These are phyloP conservation scores for Trinectes maculatus DNA, from an alignment of 2,113 vertebrate species.

Conservation along the genomic window DNA sequence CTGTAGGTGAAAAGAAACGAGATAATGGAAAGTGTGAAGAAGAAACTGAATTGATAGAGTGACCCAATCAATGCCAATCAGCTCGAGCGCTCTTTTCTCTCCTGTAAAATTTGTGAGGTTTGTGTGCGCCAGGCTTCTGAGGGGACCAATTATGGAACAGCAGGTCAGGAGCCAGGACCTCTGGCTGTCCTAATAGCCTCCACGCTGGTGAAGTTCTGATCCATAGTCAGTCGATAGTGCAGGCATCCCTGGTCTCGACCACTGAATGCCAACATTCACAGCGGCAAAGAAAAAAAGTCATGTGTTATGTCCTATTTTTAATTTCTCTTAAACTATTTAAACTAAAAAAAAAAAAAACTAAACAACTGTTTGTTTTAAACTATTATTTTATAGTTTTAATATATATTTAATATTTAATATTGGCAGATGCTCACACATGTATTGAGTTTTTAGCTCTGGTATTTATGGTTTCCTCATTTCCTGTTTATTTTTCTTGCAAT, in stretches of 20 bases:
- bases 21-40: constrained; percentile 43
- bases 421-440: too few species aligned
- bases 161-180: constrained; percentile 56
- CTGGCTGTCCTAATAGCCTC: constrained; percentile 61
- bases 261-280: constrained; percentile 39
- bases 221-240: constrained; percentile 62
- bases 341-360: too few species aligned
- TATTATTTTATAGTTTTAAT: too few species aligned
- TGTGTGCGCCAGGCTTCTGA: constrained; percentile 48
- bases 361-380: too few species aligned
- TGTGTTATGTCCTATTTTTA: too few species aligned
- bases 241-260: constrained; percentile 36
- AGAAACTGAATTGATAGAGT: constrained; percentile 69
- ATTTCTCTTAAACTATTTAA: too few species aligned
- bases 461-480: too few species aligned
- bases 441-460: too few species aligned
- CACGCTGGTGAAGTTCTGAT: constrained; percentile 60
- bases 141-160: constrained; percentile 74
- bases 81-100: constrained; percentile 53
- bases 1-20: constrained; percentile 64
- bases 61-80: constrained; percentile 71
- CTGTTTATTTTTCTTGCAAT: too few species aligned
- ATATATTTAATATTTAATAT: too few species aligned
- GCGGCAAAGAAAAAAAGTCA: constrained; percentile 16
- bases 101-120: constrained; percentile 61